Evolutionary conservation across 2,113 vertebrate genomes (phyloP), one percentile per base, ranked within the genome.

Genomic region (Chloropsis hardwickii): DNA sequence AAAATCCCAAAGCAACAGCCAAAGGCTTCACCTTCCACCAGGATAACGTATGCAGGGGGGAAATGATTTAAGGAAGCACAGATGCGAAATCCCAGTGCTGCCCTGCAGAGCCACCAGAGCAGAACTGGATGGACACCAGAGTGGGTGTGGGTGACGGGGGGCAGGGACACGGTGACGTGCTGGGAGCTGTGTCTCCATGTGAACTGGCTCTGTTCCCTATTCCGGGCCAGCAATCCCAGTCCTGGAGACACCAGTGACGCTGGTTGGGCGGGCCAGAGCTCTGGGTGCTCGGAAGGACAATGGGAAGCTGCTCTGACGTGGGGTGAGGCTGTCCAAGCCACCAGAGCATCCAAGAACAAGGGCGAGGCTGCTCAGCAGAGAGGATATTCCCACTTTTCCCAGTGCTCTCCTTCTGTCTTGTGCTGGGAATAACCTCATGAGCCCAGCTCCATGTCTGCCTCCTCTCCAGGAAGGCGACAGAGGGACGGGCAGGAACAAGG

Each of bases 391-490:
- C 80, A 35, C 88, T 88, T 70, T 20, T 84, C 94, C 79, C 82
- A 92, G 85, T 44, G 76, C 47, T 82, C 39, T 50, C 17, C 6
- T 35, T 37, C 79, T 58, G 44, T 45, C 56, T 47, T 9, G 31
- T 90, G 95, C 91, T 95, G 91, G 93, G 89, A 97, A 96, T 92
- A 88, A 64, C 87, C 73, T 92, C 66, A 20, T 42, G 92, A 69
- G 77, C 50, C 76, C 73, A 45, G 89, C 72, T 56, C 62, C 16
- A 0, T 8, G 61, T 72, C 90, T 3, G 27, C 80, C 83, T 91
- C 72, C 92, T 81, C 76, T 81, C 73, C 97, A 97, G 96, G 97
- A 97, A 97, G 96, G 96, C 81, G 93, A 71, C 95, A 92, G 76
- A 65, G 81, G 84, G 95, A 93, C 54, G 57, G 87, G 89, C 86